These are phyloP conservation scores for Chlorodrepanis virens DNA, from an alignment of 2,113 vertebrate genomes.

Conservation along the genomic window DNA sequence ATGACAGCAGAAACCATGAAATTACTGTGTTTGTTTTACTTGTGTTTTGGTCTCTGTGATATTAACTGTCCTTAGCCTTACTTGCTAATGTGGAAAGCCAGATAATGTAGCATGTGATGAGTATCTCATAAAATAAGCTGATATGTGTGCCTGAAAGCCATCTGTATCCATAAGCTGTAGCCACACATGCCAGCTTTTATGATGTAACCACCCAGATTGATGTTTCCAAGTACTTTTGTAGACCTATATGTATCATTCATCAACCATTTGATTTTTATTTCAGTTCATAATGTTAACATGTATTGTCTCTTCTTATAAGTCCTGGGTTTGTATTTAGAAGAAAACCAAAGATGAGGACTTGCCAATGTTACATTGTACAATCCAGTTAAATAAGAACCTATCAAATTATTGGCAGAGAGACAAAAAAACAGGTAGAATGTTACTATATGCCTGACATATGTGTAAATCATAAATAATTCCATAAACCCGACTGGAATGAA, in stretches of 20 bases:
- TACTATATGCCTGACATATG: not conserved
- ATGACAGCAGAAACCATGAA: conserved; percentile 54
- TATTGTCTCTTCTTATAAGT: not conserved
- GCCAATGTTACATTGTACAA: fast-evolving
- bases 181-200: conserved; percentile 33
- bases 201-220: not conserved
- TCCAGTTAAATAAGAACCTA: not conserved
- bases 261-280: conserved; percentile 58
- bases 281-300: conserved; percentile 43
- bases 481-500: not conserved
- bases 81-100: conserved; percentile 76
- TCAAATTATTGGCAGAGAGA: not conserved
- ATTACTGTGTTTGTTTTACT: conserved; percentile 60
- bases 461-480: not conserved
- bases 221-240: conserved; percentile 64
- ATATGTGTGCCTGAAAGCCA: conserved; percentile 38
- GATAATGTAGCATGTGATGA: conserved; percentile 64
- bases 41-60: conserved; percentile 62
- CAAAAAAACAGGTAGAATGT: not conserved
- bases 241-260: conserved; percentile 43
- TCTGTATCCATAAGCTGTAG: not conserved
- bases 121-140: conserved; percentile 42
- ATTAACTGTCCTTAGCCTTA: conserved; percentile 63
- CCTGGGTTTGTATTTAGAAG: not conserved
- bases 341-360: not conserved